These are phyloP conservation scores for Psittacula derbiana DNA, from an alignment of 2,797 vertebrate species.

Conservation along the genomic window DNA sequence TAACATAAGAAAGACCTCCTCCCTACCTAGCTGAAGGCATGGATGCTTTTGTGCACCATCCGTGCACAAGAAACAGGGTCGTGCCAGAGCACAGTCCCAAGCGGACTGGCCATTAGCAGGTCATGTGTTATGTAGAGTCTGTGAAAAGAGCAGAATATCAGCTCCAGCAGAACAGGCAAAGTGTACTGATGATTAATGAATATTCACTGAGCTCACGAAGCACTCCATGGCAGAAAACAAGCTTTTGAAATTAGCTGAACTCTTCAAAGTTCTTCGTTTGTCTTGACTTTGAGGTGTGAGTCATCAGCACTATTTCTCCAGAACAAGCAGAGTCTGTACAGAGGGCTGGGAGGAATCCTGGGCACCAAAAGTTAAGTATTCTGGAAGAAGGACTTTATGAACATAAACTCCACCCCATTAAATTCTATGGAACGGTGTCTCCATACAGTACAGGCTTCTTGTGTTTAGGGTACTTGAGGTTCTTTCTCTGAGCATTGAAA, in stretches of 20 bases:
- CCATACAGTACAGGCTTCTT: neutral
- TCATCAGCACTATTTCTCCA: neutral
- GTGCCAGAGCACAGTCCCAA: rapidly evolving
- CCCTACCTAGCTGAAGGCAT: neutral
- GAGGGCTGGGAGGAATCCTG: neutral
- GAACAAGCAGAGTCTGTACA: neutral
- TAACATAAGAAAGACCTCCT: neutral
- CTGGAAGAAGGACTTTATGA: neutral
- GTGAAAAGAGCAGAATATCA: neutral
- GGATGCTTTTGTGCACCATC: neutral
- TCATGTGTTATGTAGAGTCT: neutral
- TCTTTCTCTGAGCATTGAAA: neutral
- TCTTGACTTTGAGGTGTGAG: conserved; percentile 41
- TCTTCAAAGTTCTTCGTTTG: neutral
- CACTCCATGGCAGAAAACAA: neutral
- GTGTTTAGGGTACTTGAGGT: neutral
- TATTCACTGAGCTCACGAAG: conserved; percentile 18
- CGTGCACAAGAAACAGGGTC: neutral
- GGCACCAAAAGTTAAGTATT: neutral
- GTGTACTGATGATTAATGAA: neutral
- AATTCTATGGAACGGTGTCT: neutral
- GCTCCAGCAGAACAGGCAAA: neutral
- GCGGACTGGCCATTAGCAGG: neutral
- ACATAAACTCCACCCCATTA: neutral
- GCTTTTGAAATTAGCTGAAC: conserved; percentile 43